phyloP scores from a whole-genome alignment of 2,888 invertebrate genomes.

The Cheiracanthium punctorium region DNA sequence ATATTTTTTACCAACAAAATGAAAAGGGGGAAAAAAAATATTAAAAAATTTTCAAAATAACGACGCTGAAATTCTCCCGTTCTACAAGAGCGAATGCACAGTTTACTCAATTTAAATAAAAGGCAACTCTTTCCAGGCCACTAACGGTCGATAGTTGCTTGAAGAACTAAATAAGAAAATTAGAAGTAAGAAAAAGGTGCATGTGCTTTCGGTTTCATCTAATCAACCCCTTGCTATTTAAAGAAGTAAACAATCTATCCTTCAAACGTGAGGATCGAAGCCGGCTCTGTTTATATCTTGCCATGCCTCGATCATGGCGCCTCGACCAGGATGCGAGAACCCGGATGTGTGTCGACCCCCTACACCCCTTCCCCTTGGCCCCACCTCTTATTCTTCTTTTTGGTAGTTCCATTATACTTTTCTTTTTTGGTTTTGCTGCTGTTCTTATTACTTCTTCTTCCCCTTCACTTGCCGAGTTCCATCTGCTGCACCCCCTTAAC shows the following conservation, averaged over 20 bases:
- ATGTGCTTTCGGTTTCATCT: too few species aligned
- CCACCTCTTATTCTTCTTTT: constrained; percentile 4
- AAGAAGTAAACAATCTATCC: constrained; percentile 10
- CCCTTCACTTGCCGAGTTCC: background rate
- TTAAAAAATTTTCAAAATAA: too few species aligned
- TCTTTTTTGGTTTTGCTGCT: background rate
- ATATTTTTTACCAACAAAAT: too few species aligned
- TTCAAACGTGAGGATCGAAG: background rate
- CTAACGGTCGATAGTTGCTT: too few species aligned
- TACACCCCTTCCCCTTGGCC: background rate
- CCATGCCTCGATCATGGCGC: background rate
- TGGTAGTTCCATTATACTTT: constrained; percentile 10
- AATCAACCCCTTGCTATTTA: background rate
- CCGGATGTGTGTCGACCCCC: constrained; percentile 15
- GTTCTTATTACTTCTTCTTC: background rate
- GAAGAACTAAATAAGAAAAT: too few species aligned
- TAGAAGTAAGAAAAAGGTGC: too few species aligned
- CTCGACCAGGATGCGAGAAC: constrained; percentile 31
- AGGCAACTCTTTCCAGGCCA: too few species aligned
- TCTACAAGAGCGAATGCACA: too few species aligned
- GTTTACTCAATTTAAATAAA: too few species aligned
- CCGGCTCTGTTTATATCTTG: too few species aligned
- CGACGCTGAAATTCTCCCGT: too few species aligned
- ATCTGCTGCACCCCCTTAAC: constrained; percentile 13
- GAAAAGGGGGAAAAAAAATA: too few species aligned